phyloP scores from a whole-genome alignment of 2,113 vertebrate species.

The Apaloderma vittatum region DNA sequence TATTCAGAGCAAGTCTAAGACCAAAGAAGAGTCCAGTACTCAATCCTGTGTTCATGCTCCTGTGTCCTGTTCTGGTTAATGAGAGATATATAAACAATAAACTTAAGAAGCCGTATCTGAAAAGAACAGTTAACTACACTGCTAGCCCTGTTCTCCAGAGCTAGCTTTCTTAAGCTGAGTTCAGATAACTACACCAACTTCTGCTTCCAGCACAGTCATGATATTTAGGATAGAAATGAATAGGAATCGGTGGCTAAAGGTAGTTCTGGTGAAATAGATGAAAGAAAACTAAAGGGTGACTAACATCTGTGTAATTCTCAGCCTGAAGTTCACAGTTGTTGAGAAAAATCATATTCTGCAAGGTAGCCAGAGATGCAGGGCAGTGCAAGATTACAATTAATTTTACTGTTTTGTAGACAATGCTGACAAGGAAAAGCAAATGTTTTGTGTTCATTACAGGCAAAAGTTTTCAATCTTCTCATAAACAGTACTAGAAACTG shows the following conservation, averaged over 20 bases:
- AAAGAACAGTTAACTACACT: background rate
- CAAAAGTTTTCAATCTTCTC: background rate
- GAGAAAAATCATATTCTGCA: background rate
- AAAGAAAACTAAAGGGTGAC: background rate
- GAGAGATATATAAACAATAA: background rate
- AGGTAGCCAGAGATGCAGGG: background rate
- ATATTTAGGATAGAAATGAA: background rate
- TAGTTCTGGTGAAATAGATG: background rate
- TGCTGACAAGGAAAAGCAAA: background rate
- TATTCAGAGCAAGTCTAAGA: background rate
- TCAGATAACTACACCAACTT: background rate
- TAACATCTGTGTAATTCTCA: background rate
- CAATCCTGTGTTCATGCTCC: background rate
- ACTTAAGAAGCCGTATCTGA: background rate
- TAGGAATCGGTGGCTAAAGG: background rate
- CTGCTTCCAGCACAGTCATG: background rate
- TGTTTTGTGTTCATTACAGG: background rate
- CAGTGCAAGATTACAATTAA: background rate
- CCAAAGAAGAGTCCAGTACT: background rate
- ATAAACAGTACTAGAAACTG: background rate
- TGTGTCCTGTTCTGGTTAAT: background rate
- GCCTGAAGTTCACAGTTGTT: background rate
- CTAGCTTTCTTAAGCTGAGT: background rate
- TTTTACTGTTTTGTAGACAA: background rate
- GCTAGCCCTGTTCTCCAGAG: background rate